A percentile compares a stretch with the other conserved stretches of the same genome.
phyloP scores from a whole-genome alignment of 2,888 invertebrate genomes.

The Machimus rusticus region DNA sequence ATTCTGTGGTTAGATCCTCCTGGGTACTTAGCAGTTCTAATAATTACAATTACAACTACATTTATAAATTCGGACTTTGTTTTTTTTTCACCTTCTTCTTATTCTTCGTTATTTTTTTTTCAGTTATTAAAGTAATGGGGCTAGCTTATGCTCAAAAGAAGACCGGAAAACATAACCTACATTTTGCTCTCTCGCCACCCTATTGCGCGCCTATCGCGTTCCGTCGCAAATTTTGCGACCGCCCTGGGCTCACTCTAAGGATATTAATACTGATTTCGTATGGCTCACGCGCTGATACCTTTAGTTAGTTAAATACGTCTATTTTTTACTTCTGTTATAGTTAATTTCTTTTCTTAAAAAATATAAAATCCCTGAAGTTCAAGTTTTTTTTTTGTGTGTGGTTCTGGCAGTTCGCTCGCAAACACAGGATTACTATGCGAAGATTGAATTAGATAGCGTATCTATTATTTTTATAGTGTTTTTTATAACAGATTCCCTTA shows the following conservation, averaged over 20 bases:
- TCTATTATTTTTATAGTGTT: neutral
- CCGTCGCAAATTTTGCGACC: neutral
- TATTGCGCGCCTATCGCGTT: neutral
- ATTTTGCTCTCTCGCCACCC: neutral
- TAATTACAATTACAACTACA: conserved; percentile 35
- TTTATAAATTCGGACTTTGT: conserved; percentile 40
- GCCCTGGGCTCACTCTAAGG: neutral
- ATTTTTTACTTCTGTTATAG: neutral
- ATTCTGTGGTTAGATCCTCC: neutral
- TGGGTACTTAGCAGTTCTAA: conserved; percentile 4
- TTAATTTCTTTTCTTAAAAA: neutral
- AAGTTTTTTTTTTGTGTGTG: neutral
- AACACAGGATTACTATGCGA: neutral
- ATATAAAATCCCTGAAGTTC: conserved; percentile 31
- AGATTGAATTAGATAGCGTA: neutral
- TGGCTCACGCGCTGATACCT: conserved; percentile 26
- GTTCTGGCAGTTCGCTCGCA: conserved; percentile 2
- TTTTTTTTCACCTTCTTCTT: conserved; percentile 4
- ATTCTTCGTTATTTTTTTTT: neutral
- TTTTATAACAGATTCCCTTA: neutral
- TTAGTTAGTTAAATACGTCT: neutral
- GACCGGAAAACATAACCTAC: neutral
- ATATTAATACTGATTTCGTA: conserved; percentile 35
- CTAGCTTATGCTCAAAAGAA: conserved; percentile 10
- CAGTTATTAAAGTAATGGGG: neutral